Evolutionary conservation across 2,797 vertebrate genomes (phyloP).

Genomic region (Brachyalestes nurse): DNA sequence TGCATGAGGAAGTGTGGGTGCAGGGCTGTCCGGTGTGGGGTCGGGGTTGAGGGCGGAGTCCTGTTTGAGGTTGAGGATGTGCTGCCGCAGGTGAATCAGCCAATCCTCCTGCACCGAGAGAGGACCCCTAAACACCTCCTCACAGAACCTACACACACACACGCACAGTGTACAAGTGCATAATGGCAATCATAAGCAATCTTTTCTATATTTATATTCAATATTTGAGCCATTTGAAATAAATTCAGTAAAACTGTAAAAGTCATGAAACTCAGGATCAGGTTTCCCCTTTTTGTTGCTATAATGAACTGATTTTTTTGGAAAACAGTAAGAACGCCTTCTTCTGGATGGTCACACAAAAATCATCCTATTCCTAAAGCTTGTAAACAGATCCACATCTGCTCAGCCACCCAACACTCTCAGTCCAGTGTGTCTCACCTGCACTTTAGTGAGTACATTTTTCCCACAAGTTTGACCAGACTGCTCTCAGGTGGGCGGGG

Average conservation of each 20-base stretch:
- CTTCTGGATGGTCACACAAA: too few species aligned
- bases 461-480: slow-evolving; percentile 91
- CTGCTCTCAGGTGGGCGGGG: slow-evolving; percentile 90
- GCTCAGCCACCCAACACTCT: background rate
- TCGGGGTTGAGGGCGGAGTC: slow-evolving; percentile 75
- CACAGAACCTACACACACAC: slow-evolving; percentile 87
- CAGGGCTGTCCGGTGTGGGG: slow-evolving; percentile 31
- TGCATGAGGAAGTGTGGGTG: slow-evolving; percentile 15
- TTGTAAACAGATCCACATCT: too few species aligned
- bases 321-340: too few species aligned
- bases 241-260: too few species aligned
- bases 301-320: too few species aligned
- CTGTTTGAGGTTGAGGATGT: slow-evolving; percentile 93
- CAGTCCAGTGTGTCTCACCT: slow-evolving; percentile 74
- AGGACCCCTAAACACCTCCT: slow-evolving; percentile 91
- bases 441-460: slow-evolving; percentile 95
- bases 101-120: slow-evolving; percentile 93
- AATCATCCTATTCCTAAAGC: too few species aligned
- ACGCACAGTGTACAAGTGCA: background rate
- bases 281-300: too few species aligned
- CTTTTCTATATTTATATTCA: too few species aligned
- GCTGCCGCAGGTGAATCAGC: slow-evolving; percentile 92
- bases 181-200: too few species aligned
- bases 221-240: too few species aligned
- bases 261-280: too few species aligned